phyloP scores from a whole-genome alignment of 1,140 invertebrate genomes.

The Drosophila asahinai region DNA sequence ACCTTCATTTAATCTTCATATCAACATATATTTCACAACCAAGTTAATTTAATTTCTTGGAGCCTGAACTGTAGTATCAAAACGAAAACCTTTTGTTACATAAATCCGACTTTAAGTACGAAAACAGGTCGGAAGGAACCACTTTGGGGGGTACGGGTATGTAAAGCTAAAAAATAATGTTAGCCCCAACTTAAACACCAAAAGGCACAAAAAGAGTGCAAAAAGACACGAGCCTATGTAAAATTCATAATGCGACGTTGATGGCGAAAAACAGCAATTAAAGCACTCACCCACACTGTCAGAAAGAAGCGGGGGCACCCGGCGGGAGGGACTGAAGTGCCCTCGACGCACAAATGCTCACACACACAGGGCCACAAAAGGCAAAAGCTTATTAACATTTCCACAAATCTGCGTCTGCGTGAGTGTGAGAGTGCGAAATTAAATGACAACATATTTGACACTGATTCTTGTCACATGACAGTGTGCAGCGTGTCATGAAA shows the following conservation, averaged over 20 bases:
- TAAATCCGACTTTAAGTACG: neutral
- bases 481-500: slow-evolving; percentile 72
- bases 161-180: neutral
- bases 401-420: slow-evolving; percentile 67
- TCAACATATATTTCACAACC: too few species aligned
- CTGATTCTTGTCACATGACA: slow-evolving; percentile 81
- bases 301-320: slow-evolving; percentile 1
- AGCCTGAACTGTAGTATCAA: neutral
- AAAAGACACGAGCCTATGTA: slow-evolving; percentile 43
- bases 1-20: too few species aligned
- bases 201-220: slow-evolving; percentile 43
- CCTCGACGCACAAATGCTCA: slow-evolving; percentile 1
- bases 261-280: slow-evolving; percentile 70
- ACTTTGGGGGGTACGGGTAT: neutral
- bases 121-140: neutral
- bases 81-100: neutral
- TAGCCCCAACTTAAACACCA: neutral
- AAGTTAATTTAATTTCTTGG: too few species aligned
- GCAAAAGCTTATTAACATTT: slow-evolving; percentile 79
- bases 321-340: slow-evolving; percentile 29
- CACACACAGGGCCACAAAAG: slow-evolving; percentile 34
- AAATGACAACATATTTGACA: slow-evolving; percentile 84
- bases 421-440: slow-evolving; percentile 76
- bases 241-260: slow-evolving; percentile 74
- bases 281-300: slow-evolving; percentile 33